Base-by-base conservation (phyloP, 2,113 vertebrate species). In the Daphoenositta chrysoptera region DNA sequence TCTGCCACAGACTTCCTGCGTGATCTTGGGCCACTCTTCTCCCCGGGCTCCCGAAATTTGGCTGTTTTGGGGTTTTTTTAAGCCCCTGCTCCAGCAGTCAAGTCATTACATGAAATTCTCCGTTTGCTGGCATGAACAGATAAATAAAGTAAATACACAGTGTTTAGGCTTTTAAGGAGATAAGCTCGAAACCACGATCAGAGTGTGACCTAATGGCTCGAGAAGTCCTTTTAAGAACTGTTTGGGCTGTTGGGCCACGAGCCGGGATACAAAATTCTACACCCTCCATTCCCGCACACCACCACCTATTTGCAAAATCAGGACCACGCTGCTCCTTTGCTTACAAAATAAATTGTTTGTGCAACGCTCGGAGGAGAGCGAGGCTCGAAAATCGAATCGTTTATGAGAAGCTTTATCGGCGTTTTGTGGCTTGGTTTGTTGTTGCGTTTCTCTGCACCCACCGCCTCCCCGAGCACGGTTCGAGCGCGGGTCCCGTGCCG, bases 61-160 rank as follows among this genome's bases (percentile, higher is more conserved):
- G 44, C 39, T 27, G 2, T 20, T 71, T 18, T 12, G 10, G 31
- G 2, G 0, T 0, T 13, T 9, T 7, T 57, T 61, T 23, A 33
- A 95, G 57, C 20, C 73, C 16, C 47, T 57, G 20, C 66, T 92
- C 24, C 10, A 68, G 77, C 70, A 94, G 69, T 86, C 87, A 80
- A 90, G 78, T 42, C 48, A 82, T 63, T 61, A 66, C 81, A 93
- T 24, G 60, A 87, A 88, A 93, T 89, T 89, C 79, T 88, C 56
- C 19, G 1, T 87, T 86, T 2, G 4, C 86, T 87, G 94, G 80
- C 72, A 48, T 42, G 94, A 93, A 92, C 22, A 95, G 86, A 94
- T 93, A 96, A 91, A 96, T 96, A 64, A 87, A 95, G 73, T 78
- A 89, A 95, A 90, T 92, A 94, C 2, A 1, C 56, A 7, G 11